Percentiles rank a stretch among this genome's conserved stretches.
Evolutionary conservation across 1,140 invertebrate species (phyloP).

Genomic region (Parapsyche elsis): DNA sequence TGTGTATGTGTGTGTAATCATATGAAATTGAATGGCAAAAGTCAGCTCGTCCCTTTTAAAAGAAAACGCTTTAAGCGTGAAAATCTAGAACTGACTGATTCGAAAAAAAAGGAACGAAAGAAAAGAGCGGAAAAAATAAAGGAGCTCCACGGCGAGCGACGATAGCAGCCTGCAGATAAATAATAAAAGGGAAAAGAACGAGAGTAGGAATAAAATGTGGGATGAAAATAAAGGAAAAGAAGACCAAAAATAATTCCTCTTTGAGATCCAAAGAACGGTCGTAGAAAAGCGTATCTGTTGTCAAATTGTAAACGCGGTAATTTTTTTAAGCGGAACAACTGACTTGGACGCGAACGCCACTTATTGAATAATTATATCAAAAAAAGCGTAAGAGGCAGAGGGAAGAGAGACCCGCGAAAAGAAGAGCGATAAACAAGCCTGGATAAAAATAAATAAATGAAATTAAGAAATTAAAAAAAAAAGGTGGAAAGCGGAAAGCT

Average conservation of each 20-base stretch:
- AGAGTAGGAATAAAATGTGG: not conserved
- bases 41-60: conserved; percentile 30
- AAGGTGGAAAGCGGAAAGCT: not conserved
- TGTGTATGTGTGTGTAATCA: conserved; percentile 18
- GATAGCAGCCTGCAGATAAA: conserved; percentile 24
- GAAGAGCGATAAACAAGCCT: not conserved
- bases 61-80: conserved; percentile 33
- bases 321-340: conserved; percentile 37
- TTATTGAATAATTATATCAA: conserved; percentile 32
- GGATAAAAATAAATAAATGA: conserved; percentile 8
- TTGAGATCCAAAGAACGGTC: conserved; percentile 15
- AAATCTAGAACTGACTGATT: conserved; percentile 33
- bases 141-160: conserved; percentile 10
- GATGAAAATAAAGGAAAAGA: conserved; percentile 4
- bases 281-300: conserved; percentile 35
- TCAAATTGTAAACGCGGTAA: conserved; percentile 30
- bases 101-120: conserved; percentile 10
- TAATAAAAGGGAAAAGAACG: conserved; percentile 20
- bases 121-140: conserved; percentile 32
- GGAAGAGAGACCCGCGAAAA: not conserved
- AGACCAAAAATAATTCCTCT: conserved; percentile 19
- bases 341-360: conserved; percentile 22
- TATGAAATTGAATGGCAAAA: conserved; percentile 32
- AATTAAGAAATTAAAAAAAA: conserved; percentile 25
- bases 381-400: not conserved